These are phyloP conservation scores for Paracyclopina nana DNA, from an alignment of 1,140 invertebrate species.

Conservation along the genomic window DNA sequence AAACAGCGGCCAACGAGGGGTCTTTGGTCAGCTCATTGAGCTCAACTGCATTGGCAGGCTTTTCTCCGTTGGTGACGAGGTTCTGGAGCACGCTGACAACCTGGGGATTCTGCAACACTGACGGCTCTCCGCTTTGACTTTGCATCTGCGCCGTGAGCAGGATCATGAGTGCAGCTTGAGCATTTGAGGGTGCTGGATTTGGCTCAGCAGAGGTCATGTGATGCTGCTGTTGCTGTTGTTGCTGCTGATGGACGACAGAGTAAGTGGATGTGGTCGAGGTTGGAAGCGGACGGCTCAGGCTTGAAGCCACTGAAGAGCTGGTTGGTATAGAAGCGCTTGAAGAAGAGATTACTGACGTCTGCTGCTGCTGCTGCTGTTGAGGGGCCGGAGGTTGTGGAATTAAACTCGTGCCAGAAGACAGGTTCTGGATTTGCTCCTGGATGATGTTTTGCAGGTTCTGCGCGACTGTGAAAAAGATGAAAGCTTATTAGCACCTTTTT, in stretches of 20 bases:
- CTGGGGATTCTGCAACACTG: conserved; percentile 23
- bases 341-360: too few relatives aligned
- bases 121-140: conserved; percentile 20
- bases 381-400: too few relatives aligned
- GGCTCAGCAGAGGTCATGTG: conserved; percentile 7
- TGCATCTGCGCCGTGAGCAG: conserved; percentile 25
- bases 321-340: too few relatives aligned
- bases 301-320: too few relatives aligned
- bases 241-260: too few relatives aligned
- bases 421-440: conserved; percentile 25
- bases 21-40: neutral
- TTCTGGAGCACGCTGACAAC: conserved; percentile 23
- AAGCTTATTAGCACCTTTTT: too few relatives aligned
- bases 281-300: too few relatives aligned
- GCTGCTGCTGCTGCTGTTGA: too few relatives aligned
- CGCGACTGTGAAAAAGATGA: conserved; percentile 27
- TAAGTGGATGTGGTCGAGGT: too few relatives aligned
- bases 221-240: too few relatives aligned
- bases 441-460: conserved; percentile 33
- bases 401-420: conserved; percentile 15
- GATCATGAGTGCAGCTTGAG: conserved; percentile 25
- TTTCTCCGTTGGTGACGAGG: conserved; percentile 18
- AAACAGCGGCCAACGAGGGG: neutral
- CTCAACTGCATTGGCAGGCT: too few relatives aligned
- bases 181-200: conserved; percentile 19